Evolutionary conservation across 2,888 invertebrate genomes (phyloP).

Genomic region (Chrysolina americana): DNA sequence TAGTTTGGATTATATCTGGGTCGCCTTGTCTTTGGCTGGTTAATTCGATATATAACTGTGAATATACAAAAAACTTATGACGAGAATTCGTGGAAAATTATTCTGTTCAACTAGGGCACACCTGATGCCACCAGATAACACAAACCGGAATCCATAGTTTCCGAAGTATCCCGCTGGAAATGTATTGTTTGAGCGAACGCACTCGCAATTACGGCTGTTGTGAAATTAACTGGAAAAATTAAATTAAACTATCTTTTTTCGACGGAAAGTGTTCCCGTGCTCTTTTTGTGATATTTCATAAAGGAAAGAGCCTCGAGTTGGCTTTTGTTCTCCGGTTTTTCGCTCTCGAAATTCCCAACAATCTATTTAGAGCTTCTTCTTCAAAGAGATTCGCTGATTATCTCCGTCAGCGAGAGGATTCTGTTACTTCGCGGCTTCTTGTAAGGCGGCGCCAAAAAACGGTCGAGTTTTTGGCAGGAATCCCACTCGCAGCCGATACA

Average conservation of each 20-base stretch:
- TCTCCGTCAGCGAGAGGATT: not conserved
- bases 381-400: conserved; percentile 20
- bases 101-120: not conserved
- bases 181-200: not conserved
- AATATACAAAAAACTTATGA: too few relatives aligned
- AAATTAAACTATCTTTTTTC: not conserved
- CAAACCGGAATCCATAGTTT: not conserved
- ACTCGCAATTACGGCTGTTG: not conserved
- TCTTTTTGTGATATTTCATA: conserved; percentile 6
- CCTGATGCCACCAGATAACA: not conserved
- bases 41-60: too few relatives aligned
- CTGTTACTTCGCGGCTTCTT: not conserved
- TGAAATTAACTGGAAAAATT: conserved; percentile 13
- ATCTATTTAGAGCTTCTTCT: not conserved
- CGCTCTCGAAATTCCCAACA: not conserved
- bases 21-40: too few relatives aligned
- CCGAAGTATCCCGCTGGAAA: not conserved
- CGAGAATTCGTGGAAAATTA: too few relatives aligned
- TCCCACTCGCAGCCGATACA: not conserved
- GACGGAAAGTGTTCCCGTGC: conserved; percentile 2
- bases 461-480: not conserved
- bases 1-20: too few relatives aligned
- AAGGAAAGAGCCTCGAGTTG: not conserved
- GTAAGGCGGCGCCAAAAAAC: not conserved
- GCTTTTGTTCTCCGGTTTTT: conserved; percentile 6